Conservation (phyloP, 2,113 vertebrate genomes). For the Sylvilagus bachmani region DNA sequence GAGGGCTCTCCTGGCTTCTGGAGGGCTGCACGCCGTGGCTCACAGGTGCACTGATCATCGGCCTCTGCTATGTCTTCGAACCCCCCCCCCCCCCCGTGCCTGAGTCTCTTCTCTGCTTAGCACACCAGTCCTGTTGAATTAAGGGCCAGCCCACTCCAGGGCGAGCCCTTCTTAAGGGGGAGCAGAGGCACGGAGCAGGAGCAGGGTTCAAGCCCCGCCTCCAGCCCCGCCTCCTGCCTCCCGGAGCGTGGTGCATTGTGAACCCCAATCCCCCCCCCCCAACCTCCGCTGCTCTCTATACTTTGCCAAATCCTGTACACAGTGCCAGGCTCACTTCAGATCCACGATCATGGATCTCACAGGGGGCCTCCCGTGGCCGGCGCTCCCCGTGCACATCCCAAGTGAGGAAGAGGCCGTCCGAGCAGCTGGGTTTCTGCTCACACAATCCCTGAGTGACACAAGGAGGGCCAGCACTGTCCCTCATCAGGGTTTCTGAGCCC, state of each 20-base stretch:
- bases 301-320: not conserved
- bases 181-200: no score
- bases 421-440: not conserved
- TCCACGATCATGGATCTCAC: rapidly evolving
- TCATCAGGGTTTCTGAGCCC: not conserved
- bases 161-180: not conserved
- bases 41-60: rapidly evolving
- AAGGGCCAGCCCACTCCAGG: not conserved
- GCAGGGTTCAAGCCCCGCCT: rapidly evolving
- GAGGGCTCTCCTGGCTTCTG: not conserved
- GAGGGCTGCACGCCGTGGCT: rapidly evolving
- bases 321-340: not conserved
- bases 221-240: no score
- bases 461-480: rapidly evolving
- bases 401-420: no score
- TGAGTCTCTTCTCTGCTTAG: not conserved
- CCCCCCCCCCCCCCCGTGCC: no score
- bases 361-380: rapidly evolving
- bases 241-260: no score
- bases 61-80: no score
- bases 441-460: not conserved
- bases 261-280: no score
- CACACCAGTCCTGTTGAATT: not conserved
- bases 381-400: no score
- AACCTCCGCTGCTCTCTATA: not conserved